Conservation (phyloP, 2,888 invertebrate genomes). For the Aricia artaxerxes region DNA sequence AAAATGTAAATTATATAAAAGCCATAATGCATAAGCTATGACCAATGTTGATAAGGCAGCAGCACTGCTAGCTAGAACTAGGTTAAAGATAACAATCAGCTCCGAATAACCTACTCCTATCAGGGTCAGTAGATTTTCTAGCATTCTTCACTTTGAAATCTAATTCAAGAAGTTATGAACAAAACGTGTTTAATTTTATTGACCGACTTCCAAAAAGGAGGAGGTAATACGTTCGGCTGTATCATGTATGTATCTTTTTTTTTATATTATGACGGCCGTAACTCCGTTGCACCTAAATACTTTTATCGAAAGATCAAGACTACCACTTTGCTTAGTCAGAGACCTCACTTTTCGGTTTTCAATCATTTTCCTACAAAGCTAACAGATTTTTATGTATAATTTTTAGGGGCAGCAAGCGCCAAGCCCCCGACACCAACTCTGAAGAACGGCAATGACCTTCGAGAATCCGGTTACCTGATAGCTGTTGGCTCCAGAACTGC, state of each 20-base stretch:
- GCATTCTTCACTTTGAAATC: background rate
- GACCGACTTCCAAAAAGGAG: too few species aligned
- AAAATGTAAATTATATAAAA: too few species aligned
- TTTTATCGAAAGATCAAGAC: too few species aligned
- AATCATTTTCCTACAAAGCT: too few species aligned
- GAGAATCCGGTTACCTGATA: conserved; percentile 72
- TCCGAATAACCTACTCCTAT: background rate
- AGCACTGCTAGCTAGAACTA: background rate
- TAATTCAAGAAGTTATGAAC: background rate
- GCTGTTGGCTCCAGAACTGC: conserved; percentile 76
- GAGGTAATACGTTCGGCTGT: too few species aligned
- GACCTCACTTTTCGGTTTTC: too few species aligned
- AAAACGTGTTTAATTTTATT: too few species aligned
- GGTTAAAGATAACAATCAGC: background rate
- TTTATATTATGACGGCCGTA: too few species aligned
- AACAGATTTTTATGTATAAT: too few species aligned
- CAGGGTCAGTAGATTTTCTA: background rate
- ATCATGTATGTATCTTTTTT: too few species aligned
- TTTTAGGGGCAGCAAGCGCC: conserved; percentile 56
- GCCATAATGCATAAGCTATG: background rate
- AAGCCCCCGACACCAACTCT: conserved; percentile 58
- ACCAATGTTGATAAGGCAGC: background rate
- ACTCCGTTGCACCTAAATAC: too few species aligned
- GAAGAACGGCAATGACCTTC: conserved; percentile 68
- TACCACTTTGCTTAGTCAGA: too few species aligned